phyloP scores from a whole-genome alignment of 2,113 vertebrate species.

The Opisthocomus hoazin region DNA sequence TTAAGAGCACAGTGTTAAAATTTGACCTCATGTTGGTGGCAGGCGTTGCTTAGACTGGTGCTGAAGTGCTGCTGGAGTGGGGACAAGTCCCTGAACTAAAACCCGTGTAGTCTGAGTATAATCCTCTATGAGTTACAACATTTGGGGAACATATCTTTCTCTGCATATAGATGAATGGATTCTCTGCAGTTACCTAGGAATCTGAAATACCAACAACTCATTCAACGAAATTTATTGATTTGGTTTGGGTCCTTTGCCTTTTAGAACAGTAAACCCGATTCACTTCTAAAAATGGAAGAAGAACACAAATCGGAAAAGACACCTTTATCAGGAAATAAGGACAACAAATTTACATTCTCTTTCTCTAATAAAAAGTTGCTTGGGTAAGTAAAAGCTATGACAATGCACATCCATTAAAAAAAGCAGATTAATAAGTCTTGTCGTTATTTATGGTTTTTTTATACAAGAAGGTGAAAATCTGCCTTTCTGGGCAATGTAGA shows the following conservation, averaged over 20 bases:
- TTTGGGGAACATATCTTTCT: neutral
- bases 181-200: neutral
- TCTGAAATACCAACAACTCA: neutral
- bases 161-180: neutral
- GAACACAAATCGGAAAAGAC: slow-evolving; percentile 90
- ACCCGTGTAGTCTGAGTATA: neutral
- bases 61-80: neutral
- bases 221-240: neutral
- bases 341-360: slow-evolving; percentile 92
- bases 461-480: neutral
- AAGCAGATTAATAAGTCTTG: neutral
- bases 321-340: slow-evolving; percentile 81
- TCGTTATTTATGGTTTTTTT: neutral
- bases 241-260: slow-evolving; percentile 15
- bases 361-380: slow-evolving; percentile 91
- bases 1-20: neutral
- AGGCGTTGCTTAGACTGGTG: neutral
- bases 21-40: neutral
- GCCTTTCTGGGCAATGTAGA: neutral
- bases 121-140: neutral
- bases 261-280: slow-evolving; percentile 98
- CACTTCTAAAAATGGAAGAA: slow-evolving; percentile 97
- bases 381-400: slow-evolving; percentile 74
- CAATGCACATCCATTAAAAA: neutral
- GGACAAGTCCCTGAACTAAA: neutral